phyloP scores from a whole-genome alignment of 2,113 vertebrate species.

The Psephotus haematonotus region DNA sequence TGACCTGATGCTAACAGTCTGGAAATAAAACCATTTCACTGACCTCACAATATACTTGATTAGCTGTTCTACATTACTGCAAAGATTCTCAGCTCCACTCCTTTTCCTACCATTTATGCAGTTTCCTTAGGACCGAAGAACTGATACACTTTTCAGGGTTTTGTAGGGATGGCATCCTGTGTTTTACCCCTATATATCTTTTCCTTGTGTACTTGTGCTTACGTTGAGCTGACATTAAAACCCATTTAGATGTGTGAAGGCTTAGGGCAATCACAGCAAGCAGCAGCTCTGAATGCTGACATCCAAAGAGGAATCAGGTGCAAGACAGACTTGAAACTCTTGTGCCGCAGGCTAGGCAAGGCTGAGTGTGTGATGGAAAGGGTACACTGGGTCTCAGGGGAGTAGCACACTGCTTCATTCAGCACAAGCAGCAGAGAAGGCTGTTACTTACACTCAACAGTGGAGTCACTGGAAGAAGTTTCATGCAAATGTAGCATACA shows the following conservation, averaged over 20 bases:
- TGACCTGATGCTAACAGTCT: not conserved
- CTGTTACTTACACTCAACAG: not conserved
- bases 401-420: not conserved
- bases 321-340: not conserved
- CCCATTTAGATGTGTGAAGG: not conserved
- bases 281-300: not conserved
- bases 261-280: not conserved
- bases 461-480: not conserved
- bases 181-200: not conserved
- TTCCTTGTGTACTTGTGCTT: not conserved
- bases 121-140: not conserved
- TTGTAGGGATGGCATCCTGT: not conserved
- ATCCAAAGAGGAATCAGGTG: not conserved
- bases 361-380: not conserved
- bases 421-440: not conserved
- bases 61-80: not conserved
- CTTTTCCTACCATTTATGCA: not conserved
- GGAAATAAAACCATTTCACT: not conserved
- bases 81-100: not conserved
- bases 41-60: slow-evolving; percentile 14
- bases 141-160: not conserved
- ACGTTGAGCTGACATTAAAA: not conserved
- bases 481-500: not conserved
- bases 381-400: not conserved
- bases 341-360: not conserved